Conservation (phyloP, 1,140 invertebrate genomes). For the Glomeris maerens region DNA sequence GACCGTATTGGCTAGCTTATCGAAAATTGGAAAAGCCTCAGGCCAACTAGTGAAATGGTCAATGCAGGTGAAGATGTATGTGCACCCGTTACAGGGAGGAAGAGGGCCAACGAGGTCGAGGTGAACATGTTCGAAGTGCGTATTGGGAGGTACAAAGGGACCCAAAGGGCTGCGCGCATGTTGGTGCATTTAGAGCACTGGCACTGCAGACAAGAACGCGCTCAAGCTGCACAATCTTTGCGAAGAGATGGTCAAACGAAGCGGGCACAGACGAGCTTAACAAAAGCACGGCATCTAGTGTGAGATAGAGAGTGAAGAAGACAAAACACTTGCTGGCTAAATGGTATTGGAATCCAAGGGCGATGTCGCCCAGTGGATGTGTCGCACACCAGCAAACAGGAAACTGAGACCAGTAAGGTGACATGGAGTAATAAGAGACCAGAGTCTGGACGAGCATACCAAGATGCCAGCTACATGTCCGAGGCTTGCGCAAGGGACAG, state of each 20-base stretch:
- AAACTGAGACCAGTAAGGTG: neutral
- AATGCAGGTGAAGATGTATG: slow-evolving; percentile 31
- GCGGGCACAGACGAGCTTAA: slow-evolving; percentile 24
- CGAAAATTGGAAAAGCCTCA: slow-evolving; percentile 29
- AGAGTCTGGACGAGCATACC: too few relatives aligned
- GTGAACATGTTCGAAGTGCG: slow-evolving; percentile 32
- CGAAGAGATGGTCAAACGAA: slow-evolving; percentile 38
- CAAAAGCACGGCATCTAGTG: slow-evolving; percentile 17
- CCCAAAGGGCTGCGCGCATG: slow-evolving; percentile 14
- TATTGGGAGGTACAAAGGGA: slow-evolving; percentile 17
- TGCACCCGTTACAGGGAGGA: slow-evolving; percentile 22
- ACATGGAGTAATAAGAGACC: too few relatives aligned
- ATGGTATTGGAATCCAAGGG: slow-evolving; percentile 4
- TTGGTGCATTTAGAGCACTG: slow-evolving; percentile 19
- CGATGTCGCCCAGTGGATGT: too few relatives aligned
- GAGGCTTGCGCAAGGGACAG: neutral
- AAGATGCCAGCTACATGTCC: slow-evolving; percentile 8
- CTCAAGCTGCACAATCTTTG: slow-evolving; percentile 12
- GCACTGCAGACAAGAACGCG: slow-evolving; percentile 16
- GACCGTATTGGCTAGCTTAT: slow-evolving; percentile 28
- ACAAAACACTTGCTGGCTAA: slow-evolving; percentile 17
- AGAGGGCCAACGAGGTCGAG: slow-evolving; percentile 36
- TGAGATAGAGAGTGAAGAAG: slow-evolving; percentile 21
- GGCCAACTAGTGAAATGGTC: slow-evolving; percentile 33
- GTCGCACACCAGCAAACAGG: too few relatives aligned